Percentiles rank a stretch among this genome's conserved stretches.
Conservation (phyloP, 2,888 invertebrate genomes). For the Hipparchia sbordonii region DNA sequence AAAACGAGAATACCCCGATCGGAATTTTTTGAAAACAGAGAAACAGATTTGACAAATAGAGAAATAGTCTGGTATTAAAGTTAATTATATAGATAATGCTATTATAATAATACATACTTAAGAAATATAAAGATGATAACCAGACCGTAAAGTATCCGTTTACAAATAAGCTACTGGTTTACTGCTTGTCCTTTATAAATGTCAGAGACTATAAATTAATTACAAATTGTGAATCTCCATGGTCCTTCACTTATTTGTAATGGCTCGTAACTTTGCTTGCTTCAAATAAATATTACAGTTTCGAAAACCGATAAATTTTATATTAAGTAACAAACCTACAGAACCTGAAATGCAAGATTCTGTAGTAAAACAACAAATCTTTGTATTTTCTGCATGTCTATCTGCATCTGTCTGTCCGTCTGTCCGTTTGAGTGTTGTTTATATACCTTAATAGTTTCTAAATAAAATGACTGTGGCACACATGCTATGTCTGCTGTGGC, state of each 20-base stretch:
- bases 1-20: not conserved
- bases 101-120: not conserved
- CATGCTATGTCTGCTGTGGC: too few relatives aligned
- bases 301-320: not conserved
- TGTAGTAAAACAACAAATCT: too few relatives aligned
- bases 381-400: too few relatives aligned
- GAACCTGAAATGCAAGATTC: not conserved
- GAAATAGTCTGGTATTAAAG: not conserved
- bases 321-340: not conserved
- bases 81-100: not conserved
- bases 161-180: constrained; percentile 22
- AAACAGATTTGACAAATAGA: too few relatives aligned
- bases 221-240: constrained; percentile 14
- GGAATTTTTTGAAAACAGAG: not conserved
- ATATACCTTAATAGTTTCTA: too few relatives aligned
- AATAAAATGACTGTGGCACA: too few relatives aligned
- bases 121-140: not conserved
- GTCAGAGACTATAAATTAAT: constrained; percentile 21
- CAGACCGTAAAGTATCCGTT: constrained; percentile 6
- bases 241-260: not conserved
- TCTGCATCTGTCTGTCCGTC: too few relatives aligned
- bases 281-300: not conserved
- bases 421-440: too few relatives aligned
- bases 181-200: constrained; percentile 14
- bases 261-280: not conserved